These are phyloP conservation scores for Euphydryas editha DNA, from an alignment of 2,888 invertebrate genomes.

Conservation along the genomic window DNA sequence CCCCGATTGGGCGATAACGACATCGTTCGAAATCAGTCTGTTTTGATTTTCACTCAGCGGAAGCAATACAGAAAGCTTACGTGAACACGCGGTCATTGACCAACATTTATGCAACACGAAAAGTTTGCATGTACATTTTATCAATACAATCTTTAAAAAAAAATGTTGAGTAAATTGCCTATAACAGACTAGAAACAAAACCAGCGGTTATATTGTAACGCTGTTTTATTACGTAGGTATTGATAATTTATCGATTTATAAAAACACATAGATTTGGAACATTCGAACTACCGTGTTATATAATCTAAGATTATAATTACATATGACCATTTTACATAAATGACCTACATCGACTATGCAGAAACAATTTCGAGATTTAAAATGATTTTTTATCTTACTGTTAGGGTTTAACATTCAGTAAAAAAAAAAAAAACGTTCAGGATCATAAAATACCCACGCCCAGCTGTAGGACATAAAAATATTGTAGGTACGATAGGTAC, in stretches of 20 bases:
- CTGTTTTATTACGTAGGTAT: background rate
- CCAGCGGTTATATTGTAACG: background rate
- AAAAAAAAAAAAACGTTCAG: too few relatives aligned
- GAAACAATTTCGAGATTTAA: too few relatives aligned
- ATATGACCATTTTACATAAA: too few relatives aligned
- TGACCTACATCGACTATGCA: too few relatives aligned
- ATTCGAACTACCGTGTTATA: background rate
- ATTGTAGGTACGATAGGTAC: too few relatives aligned
- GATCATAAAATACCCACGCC: too few relatives aligned
- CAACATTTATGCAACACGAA: constrained; percentile 20
- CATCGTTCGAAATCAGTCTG: constrained; percentile 52
- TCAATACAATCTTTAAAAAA: background rate
- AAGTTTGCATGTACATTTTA: constrained; percentile 17
- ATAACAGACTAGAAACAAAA: background rate
- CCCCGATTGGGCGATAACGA: constrained; percentile 63
- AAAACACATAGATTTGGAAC: background rate
- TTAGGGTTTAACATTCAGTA: too few relatives aligned
- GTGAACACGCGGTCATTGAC: constrained; percentile 39
- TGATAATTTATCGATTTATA: background rate
- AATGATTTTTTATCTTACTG: too few relatives aligned
- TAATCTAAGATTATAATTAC: background rate
- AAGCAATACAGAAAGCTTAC: constrained; percentile 46
- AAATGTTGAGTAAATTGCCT: background rate
- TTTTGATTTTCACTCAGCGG: constrained; percentile 63
- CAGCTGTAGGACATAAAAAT: too few relatives aligned